These are phyloP conservation scores for Linnaemya vulpina DNA, from an alignment of 2,888 invertebrate species.

Conservation along the genomic window DNA sequence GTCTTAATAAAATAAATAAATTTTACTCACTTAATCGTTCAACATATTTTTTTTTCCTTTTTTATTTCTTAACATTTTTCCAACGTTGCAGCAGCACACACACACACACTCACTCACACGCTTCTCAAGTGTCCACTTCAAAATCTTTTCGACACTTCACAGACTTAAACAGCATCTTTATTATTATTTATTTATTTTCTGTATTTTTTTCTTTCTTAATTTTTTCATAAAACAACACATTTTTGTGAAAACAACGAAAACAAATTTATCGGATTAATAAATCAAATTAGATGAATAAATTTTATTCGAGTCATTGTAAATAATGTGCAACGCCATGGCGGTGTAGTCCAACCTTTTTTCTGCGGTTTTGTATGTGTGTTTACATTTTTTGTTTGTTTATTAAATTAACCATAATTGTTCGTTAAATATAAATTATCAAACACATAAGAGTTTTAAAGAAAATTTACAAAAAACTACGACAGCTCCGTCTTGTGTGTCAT, in stretches of 20 bases:
- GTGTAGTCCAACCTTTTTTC: background rate
- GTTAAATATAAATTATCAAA: conserved; percentile 33
- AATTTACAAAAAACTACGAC: background rate
- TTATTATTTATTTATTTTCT: background rate
- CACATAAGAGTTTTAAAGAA: background rate
- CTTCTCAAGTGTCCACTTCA: conserved; percentile 62
- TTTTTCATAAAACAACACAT: conserved; percentile 4
- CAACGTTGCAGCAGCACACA: conserved; percentile 4
- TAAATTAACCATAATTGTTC: conserved; percentile 51
- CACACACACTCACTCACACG: conserved; percentile 31
- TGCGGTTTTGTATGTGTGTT: background rate
- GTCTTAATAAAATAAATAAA: conserved; percentile 55
- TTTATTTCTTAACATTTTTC: conserved; percentile 6
- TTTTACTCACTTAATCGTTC: conserved; percentile 30
- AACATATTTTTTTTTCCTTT: too few species aligned
- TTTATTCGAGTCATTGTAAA: conserved; percentile 28
- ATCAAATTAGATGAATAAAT: conserved; percentile 55
- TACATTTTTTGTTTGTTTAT: background rate
- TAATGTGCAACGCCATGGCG: background rate
- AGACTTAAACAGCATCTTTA: conserved; percentile 36
- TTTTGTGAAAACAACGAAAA: conserved; percentile 15
- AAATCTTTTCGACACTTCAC: conserved; percentile 59
- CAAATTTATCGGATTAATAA: conserved; percentile 58
- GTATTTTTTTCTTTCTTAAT: background rate
- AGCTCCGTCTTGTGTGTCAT: background rate